Evolutionary conservation across 2,888 invertebrate species (phyloP).

Genomic region (Reticulitermes lucifugus): DNA sequence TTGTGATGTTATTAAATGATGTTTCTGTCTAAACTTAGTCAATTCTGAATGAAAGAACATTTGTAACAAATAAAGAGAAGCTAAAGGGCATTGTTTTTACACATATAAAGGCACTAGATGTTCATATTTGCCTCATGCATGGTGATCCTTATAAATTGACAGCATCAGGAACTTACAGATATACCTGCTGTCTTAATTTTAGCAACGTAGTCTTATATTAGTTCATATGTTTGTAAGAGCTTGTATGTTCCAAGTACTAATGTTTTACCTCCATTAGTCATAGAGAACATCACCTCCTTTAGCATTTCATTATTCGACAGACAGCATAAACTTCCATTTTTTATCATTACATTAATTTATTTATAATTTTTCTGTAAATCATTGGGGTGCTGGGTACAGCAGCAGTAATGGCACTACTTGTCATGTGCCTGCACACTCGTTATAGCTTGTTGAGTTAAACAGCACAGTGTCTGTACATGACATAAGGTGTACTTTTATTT

Average conservation of each 20-base stretch:
- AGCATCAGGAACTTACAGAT: no score
- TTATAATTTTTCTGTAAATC: background rate
- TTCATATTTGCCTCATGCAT: background rate
- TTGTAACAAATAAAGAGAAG: conserved; percentile 7
- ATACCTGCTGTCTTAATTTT: no score
- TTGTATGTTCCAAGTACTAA: no score
- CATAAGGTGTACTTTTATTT: background rate
- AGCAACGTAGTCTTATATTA: no score
- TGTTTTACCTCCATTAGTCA: background rate
- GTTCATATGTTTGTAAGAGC: no score
- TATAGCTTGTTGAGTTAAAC: background rate
- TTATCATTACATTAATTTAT: background rate
- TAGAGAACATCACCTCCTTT: background rate
- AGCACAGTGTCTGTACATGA: background rate
- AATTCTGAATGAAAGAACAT: background rate
- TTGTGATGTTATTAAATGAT: conserved; percentile 19
- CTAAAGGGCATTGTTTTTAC: background rate
- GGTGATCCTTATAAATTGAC: no score
- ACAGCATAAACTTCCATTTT: background rate
- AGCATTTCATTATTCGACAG: conserved; percentile 5
- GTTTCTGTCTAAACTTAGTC: conserved; percentile 3
- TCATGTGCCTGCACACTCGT: background rate
- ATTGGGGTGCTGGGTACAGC: conserved; percentile 9
- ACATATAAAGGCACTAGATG: background rate
- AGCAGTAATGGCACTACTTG: background rate